phyloP scores from a whole-genome alignment of 1,140 invertebrate species.

The Scaptodrosophila lebanonensis region DNA sequence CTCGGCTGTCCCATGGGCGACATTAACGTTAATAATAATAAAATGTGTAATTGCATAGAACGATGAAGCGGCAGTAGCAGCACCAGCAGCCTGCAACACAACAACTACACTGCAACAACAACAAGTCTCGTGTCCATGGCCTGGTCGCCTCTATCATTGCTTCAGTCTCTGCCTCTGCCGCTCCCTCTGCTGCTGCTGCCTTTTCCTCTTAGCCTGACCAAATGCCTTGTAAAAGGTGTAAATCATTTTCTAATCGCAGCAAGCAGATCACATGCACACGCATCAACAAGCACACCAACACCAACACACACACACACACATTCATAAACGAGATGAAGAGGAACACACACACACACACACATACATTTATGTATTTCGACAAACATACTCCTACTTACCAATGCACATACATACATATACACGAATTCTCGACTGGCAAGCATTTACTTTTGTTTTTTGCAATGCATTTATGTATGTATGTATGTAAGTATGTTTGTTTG shows the following conservation, averaged over 20 bases:
- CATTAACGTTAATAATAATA: conserved; percentile 72
- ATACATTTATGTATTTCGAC: too few species aligned
- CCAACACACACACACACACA: conserved; percentile 8
- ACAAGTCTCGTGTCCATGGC: neutral
- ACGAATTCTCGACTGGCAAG: conserved; percentile 21
- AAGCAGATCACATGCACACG: conserved; percentile 56
- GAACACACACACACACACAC: too few species aligned
- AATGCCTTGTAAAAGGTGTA: conserved; percentile 39
- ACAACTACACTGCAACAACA: neutral
- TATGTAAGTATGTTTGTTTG: too few species aligned
- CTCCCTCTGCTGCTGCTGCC: neutral
- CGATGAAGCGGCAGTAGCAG: conserved; percentile 28
- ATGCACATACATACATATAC: neutral
- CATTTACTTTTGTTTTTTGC: conserved; percentile 55
- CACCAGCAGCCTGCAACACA: conserved; percentile 16
- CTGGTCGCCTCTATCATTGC: neutral
- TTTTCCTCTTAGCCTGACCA: conserved; percentile 6
- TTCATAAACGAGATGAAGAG: too few species aligned
- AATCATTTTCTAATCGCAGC: conserved; percentile 65
- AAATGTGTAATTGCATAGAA: conserved; percentile 65
- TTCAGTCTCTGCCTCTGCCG: neutral
- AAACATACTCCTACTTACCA: too few species aligned
- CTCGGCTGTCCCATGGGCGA: conserved; percentile 50
- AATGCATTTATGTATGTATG: conserved; percentile 44
- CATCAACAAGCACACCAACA: conserved; percentile 13